These are phyloP conservation scores for Myzus persicae DNA, from an alignment of 1,140 invertebrate genomes.

Conservation along the genomic window DNA sequence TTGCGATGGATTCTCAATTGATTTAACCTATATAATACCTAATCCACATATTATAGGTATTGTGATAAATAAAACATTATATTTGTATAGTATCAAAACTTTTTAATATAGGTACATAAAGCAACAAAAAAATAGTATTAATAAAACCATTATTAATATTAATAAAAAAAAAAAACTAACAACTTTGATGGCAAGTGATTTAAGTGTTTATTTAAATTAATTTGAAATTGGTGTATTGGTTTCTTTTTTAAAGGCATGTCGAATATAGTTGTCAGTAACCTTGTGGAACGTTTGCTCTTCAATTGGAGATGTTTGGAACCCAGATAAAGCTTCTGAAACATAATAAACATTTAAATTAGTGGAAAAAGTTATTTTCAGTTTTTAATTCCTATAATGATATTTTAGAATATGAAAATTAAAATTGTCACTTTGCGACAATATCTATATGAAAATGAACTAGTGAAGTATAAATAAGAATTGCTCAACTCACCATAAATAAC, in stretches of 20 bases:
- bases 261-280: too few species aligned
- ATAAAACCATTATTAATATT: neutral
- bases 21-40: neutral
- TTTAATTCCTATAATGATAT: too few species aligned
- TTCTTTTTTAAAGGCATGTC: too few species aligned
- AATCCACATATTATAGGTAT: neutral
- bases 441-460: neutral
- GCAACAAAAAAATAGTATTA: neutral
- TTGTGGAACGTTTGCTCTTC: too few species aligned
- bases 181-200: neutral
- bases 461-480: neutral
- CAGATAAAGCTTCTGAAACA: too few species aligned
- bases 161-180: neutral
- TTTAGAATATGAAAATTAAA: too few species aligned
- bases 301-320: too few species aligned
- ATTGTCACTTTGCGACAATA: too few species aligned
- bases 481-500: neutral
- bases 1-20: neutral
- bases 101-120: neutral
- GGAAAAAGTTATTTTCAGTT: too few species aligned
- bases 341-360: too few species aligned
- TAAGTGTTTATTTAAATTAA: too few species aligned
- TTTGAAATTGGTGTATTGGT: too few species aligned
- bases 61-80: conserved; percentile 13
- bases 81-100: neutral